phyloP scores from a whole-genome alignment of 2,888 invertebrate genomes.

The Drosophila nr. fundita region DNA sequence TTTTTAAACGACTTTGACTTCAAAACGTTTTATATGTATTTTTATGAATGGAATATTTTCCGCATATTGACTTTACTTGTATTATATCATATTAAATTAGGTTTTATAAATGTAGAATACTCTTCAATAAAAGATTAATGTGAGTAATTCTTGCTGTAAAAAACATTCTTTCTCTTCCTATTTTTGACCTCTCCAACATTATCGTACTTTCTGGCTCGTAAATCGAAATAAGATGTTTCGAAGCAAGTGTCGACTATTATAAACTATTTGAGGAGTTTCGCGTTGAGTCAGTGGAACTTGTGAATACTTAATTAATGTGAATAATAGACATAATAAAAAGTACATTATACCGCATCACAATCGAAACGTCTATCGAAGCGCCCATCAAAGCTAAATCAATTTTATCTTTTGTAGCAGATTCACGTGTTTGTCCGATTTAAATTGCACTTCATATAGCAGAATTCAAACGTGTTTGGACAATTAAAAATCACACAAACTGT shows the following conservation, averaged over 20 bases:
- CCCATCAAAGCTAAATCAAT: not conserved
- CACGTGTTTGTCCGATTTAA: conserved; percentile 3
- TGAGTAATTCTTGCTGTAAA: not conserved
- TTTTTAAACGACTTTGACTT: not conserved
- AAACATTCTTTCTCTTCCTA: not conserved
- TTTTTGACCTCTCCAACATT: not conserved
- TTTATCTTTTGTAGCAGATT: conserved; percentile 13
- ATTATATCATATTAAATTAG: not conserved
- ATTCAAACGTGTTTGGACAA: conserved; percentile 4
- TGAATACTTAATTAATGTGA: not conserved
- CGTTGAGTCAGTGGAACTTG: not conserved
- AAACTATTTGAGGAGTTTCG: not conserved
- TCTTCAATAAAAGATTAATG: not conserved
- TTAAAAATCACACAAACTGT: conserved; percentile 10
- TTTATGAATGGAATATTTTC: not conserved
- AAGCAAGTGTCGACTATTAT: not conserved
- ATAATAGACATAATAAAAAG: not conserved
- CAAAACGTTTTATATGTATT: not conserved
- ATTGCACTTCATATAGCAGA: not conserved
- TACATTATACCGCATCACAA: not conserved
- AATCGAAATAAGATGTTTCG: not conserved
- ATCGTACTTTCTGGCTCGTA: not conserved
- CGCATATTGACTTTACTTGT: not conserved
- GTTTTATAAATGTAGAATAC: not conserved
- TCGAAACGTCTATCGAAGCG: too few species aligned